Evolutionary conservation across 2,797 vertebrate genomes (phyloP).

Genomic region (Gallinago solitaria): DNA sequence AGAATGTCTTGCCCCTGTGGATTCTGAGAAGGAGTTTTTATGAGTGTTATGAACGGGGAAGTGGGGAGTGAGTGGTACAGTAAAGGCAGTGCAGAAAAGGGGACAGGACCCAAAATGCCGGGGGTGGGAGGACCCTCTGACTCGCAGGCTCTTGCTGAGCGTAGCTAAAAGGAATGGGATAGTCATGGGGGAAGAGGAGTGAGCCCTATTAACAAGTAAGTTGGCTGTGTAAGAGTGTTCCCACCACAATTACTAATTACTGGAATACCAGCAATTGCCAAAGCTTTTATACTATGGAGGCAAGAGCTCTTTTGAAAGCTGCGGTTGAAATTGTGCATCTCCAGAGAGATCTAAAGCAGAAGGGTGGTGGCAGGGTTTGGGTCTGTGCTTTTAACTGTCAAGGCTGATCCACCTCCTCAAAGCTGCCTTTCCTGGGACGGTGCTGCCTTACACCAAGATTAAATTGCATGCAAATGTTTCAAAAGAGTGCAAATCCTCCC

Average conservation of each 20-base stretch:
- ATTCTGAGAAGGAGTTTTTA: slow-evolving; percentile 46
- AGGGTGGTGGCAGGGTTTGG: not conserved
- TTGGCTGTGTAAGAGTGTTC: not conserved
- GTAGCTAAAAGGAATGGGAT: not conserved
- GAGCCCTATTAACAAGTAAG: not conserved
- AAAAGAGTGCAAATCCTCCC: not conserved
- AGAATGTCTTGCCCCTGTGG: slow-evolving; percentile 50
- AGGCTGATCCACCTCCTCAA: not conserved
- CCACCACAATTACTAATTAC: not conserved
- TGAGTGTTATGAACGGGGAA: slow-evolving; percentile 5
- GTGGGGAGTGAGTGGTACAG: fast-evolving
- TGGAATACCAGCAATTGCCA: not conserved
- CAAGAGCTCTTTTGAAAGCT: not conserved
- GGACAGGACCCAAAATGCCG: not conserved
- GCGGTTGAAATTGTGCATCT: not conserved
- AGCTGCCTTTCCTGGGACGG: not conserved
- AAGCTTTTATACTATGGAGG: not conserved
- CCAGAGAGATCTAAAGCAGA: not conserved
- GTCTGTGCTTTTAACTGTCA: not conserved
- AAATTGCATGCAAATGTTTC: not conserved
- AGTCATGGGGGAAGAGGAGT: not conserved
- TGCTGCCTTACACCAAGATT: not conserved
- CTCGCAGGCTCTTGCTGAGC: not conserved
- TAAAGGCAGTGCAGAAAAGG: not conserved
- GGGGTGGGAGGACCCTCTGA: not conserved